These are phyloP conservation scores for Marasmarcha lunaedactyla DNA, from an alignment of 2,888 invertebrate genomes.

Conservation along the genomic window DNA sequence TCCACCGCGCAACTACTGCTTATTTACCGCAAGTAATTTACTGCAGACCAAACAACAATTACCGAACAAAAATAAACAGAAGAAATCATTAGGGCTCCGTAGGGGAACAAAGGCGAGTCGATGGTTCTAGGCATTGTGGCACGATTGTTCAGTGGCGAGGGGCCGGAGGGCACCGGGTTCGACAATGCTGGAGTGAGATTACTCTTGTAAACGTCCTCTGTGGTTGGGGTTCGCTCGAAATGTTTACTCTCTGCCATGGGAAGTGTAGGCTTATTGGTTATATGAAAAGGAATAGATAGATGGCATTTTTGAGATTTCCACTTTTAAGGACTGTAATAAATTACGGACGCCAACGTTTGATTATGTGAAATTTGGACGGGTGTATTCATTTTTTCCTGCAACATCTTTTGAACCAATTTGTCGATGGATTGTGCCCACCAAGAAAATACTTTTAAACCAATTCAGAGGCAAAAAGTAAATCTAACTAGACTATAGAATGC, in stretches of 20 bases:
- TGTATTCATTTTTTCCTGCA: too few relatives aligned
- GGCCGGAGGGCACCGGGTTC: conserved; percentile 40
- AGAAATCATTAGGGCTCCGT: conserved; percentile 55
- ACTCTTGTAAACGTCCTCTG: conserved; percentile 43
- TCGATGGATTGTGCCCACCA: too few relatives aligned
- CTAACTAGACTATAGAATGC: too few relatives aligned
- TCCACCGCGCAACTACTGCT: conserved; percentile 10
- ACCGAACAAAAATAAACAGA: conserved; percentile 65
- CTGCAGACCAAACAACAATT: conserved; percentile 65
- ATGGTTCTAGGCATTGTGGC: conserved; percentile 7
- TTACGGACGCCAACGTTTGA: too few relatives aligned
- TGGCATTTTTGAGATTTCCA: too few relatives aligned
- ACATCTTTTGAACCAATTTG: too few relatives aligned
- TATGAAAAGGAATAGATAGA: too few relatives aligned
- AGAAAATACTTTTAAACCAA: too few relatives aligned
- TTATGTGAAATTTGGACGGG: too few relatives aligned
- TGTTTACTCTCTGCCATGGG: conserved; percentile 14
- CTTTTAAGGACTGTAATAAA: too few relatives aligned
- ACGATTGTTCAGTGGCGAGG: conserved; percentile 10
- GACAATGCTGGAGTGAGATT: conserved; percentile 49
- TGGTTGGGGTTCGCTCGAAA: conserved; percentile 15
- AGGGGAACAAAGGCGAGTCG: conserved; percentile 55
- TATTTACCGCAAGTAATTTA: conserved; percentile 54
- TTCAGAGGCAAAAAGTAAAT: too few relatives aligned
- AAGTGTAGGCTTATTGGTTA: conserved; percentile 18